These are phyloP conservation scores for Mus pahari DNA, from an alignment of 2,113 vertebrate genomes.

Conservation along the genomic window DNA sequence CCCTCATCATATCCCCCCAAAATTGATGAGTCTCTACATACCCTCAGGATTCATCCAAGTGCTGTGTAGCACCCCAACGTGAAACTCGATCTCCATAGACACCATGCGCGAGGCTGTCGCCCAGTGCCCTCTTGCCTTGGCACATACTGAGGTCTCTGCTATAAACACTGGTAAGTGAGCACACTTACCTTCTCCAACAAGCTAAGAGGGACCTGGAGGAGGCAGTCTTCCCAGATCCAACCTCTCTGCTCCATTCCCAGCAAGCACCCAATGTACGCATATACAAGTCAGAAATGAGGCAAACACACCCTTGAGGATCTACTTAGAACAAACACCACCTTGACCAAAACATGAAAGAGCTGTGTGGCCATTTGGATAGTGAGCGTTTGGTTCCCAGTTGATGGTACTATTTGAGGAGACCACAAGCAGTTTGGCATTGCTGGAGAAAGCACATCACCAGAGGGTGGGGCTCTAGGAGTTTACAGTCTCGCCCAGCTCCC, in stretches of 20 bases:
- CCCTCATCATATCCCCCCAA: accelerated
- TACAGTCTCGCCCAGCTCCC: background rate
- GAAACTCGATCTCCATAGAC: background rate
- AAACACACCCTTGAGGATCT: background rate
- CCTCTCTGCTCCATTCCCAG: background rate
- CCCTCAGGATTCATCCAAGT: background rate
- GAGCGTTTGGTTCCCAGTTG: background rate
- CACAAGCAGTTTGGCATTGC: background rate
- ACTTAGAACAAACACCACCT: background rate
- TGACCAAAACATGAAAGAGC: background rate
- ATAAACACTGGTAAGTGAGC: accelerated
- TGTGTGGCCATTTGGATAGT: background rate
- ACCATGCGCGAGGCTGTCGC: background rate
- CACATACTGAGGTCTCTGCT: background rate
- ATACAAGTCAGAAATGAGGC: background rate
- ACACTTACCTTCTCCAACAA: background rate
- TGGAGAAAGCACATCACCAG: background rate
- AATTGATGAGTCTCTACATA: too few species aligned
- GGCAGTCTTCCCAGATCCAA: too few species aligned
- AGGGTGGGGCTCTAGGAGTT: background rate
- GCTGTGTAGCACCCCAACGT: background rate
- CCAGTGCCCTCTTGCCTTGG: background rate
- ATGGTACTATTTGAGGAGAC: background rate
- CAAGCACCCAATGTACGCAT: accelerated
- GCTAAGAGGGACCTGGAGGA: background rate